Percentiles rank a stretch among this genome's conserved stretches.
phyloP scores from a whole-genome alignment of 2,888 invertebrate species.

The Drosophila tanythrix region DNA sequence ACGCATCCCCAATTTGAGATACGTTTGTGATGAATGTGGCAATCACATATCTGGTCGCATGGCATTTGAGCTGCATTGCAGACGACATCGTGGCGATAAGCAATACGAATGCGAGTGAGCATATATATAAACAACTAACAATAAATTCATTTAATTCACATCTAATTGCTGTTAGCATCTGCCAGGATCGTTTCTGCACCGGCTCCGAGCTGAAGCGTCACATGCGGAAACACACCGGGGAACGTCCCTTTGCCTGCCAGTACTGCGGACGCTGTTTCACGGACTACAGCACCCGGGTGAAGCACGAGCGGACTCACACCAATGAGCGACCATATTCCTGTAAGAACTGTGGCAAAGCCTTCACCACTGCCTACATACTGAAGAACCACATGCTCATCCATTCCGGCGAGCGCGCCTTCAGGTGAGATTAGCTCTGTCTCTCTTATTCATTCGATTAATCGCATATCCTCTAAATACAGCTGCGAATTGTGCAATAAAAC shows the following conservation, averaged over 20 bases:
- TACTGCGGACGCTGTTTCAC: constrained; percentile 68
- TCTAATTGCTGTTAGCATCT: constrained; percentile 43
- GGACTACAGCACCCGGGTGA: constrained; percentile 69
- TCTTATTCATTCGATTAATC: neutral
- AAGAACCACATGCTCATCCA: constrained; percentile 72
- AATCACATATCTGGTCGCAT: constrained; percentile 68
- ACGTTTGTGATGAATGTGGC: constrained; percentile 68
- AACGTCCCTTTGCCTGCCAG: constrained; percentile 72
- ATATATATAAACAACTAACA: neutral
- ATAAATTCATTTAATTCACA: neutral
- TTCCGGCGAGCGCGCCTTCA: constrained; percentile 70
- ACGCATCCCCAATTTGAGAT: constrained; percentile 40
- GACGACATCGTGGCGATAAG: constrained; percentile 72
- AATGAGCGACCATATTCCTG: constrained; percentile 77
- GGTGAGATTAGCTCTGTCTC: constrained; percentile 14
- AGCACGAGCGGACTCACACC: constrained; percentile 75
- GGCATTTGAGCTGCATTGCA: constrained; percentile 71
- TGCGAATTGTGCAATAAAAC: constrained; percentile 61
- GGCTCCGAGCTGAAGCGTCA: constrained; percentile 72
- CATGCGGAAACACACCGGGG: constrained; percentile 68
- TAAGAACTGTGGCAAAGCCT: constrained; percentile 73
- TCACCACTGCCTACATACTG: constrained; percentile 70
- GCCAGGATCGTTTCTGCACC: constrained; percentile 67
- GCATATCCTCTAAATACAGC: constrained; percentile 22
- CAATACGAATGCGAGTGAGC: constrained; percentile 69